Percentiles rank a stretch among this genome's conserved stretches.
phyloP scores from a whole-genome alignment of 2,888 invertebrate species.

The Gandaritis pyraliata region DNA sequence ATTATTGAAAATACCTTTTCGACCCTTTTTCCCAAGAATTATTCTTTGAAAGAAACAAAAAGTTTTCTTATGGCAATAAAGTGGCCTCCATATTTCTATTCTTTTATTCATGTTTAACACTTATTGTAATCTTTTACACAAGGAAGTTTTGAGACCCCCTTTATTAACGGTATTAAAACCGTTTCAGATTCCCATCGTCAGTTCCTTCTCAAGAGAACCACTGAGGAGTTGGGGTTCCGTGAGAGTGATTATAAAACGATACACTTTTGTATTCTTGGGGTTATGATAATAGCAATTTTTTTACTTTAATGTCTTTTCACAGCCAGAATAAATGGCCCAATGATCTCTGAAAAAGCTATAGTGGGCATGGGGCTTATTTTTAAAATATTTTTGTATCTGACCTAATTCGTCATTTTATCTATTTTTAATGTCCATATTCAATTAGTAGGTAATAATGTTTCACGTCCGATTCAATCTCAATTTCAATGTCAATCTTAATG shows the following conservation, averaged over 20 bases:
- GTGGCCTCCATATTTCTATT: background rate
- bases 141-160: background rate
- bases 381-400: too few relatives aligned
- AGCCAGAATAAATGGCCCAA: background rate
- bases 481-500: too few relatives aligned
- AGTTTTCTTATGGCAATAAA: background rate
- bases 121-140: background rate
- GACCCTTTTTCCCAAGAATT: too few relatives aligned
- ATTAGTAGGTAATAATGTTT: too few relatives aligned
- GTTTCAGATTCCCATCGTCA: slow-evolving; percentile 25
- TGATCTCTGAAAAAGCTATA: too few relatives aligned
- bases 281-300: slow-evolving; percentile 24
- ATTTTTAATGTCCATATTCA: too few relatives aligned
- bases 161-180: slow-evolving; percentile 18
- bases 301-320: slow-evolving; percentile 4
- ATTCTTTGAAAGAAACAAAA: too few relatives aligned
- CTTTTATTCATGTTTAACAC: background rate
- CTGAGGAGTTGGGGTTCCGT: slow-evolving; percentile 42
- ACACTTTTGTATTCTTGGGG: slow-evolving; percentile 29
- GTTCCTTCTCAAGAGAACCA: slow-evolving; percentile 40
- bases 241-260: slow-evolving; percentile 36
- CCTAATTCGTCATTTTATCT: too few relatives aligned
- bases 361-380: too few relatives aligned
- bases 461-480: too few relatives aligned
- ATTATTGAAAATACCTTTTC: too few relatives aligned